Conservation (phyloP, 2,113 vertebrate species). For the Scomber japonicus region DNA sequence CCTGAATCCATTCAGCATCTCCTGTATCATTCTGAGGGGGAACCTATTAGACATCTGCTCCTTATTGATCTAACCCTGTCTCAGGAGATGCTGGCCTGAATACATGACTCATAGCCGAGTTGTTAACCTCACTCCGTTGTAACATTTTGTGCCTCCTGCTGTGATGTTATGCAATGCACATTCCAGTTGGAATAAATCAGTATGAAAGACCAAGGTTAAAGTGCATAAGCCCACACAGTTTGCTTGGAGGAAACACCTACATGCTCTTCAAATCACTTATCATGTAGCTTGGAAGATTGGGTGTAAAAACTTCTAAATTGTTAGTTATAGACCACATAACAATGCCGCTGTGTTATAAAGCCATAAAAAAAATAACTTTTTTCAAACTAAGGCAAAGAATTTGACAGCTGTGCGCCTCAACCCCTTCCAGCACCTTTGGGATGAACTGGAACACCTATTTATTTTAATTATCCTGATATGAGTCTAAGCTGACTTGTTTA, state of each 20-base stretch:
- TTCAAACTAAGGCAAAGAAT: no score
- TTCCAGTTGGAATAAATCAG: neutral
- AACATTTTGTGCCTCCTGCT: neutral
- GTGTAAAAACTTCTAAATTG: neutral
- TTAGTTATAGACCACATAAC: neutral
- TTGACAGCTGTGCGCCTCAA: no score
- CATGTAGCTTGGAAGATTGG: neutral
- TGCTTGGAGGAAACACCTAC: slow-evolving; percentile 3
- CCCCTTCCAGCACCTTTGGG: no score
- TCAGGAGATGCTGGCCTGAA: slow-evolving; percentile 13
- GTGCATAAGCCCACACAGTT: slow-evolving; percentile 43
- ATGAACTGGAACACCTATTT: no score
- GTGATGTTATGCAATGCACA: neutral
- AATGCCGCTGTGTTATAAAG: no score
- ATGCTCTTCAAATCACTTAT: neutral
- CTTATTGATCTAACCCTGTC: slow-evolving; percentile 11
- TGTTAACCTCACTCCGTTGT: neutral
- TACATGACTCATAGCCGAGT: neutral
- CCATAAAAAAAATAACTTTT: no score
- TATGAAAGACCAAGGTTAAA: slow-evolving; percentile 24
- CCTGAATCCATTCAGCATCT: neutral
- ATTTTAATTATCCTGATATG: no score
- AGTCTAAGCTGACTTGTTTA: no score
- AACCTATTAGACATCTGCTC: neutral
- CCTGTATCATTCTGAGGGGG: neutral